Conservation (phyloP, 2,888 invertebrate genomes). For the Homarus gammarus region DNA sequence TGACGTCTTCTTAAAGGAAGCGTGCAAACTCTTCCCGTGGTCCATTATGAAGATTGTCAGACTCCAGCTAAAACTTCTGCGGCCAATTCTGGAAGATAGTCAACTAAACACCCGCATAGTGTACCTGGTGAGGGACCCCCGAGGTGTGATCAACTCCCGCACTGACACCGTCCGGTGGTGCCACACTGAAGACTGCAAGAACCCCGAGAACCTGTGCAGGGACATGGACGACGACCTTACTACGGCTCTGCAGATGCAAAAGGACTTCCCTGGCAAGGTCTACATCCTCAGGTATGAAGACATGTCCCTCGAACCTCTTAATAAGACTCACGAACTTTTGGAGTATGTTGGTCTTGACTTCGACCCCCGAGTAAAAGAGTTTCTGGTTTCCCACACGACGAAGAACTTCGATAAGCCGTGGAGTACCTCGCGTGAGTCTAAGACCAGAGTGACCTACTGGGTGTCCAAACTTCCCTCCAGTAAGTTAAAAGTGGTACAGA, state of each 20-base stretch:
- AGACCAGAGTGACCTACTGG: slow-evolving; percentile 65
- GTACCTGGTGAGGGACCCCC: slow-evolving; percentile 77
- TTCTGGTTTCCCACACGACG: slow-evolving; percentile 62
- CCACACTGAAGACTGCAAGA: slow-evolving; percentile 76
- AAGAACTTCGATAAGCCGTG: slow-evolving; percentile 70
- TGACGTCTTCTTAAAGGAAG: slow-evolving; percentile 75
- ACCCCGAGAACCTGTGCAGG: slow-evolving; percentile 76
- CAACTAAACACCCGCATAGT: slow-evolving; percentile 75
- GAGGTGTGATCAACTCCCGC: slow-evolving; percentile 77
- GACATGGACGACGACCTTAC: slow-evolving; percentile 77
- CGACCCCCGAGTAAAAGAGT: slow-evolving; percentile 60
- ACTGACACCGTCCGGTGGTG: slow-evolving; percentile 77
- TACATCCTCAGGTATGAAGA: slow-evolving; percentile 77
- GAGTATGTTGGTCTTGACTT: slow-evolving; percentile 77
- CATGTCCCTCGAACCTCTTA: slow-evolving; percentile 76
- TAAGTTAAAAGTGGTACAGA: slow-evolving; percentile 44
- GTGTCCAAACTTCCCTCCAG: slow-evolving; percentile 24
- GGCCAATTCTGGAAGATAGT: slow-evolving; percentile 74
- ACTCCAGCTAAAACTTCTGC: slow-evolving; percentile 76
- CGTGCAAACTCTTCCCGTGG: slow-evolving; percentile 76
- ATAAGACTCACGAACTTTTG: slow-evolving; percentile 76
- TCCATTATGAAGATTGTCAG: slow-evolving; percentile 77
- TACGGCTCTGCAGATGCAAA: slow-evolving; percentile 74
- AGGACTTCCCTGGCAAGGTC: slow-evolving; percentile 76
- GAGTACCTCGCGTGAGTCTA: slow-evolving; percentile 73